A percentile compares a stretch with the other conserved stretches of the same genome.
Conservation (phyloP, 2,797 vertebrate genomes). For the Emys orbicularis region DNA sequence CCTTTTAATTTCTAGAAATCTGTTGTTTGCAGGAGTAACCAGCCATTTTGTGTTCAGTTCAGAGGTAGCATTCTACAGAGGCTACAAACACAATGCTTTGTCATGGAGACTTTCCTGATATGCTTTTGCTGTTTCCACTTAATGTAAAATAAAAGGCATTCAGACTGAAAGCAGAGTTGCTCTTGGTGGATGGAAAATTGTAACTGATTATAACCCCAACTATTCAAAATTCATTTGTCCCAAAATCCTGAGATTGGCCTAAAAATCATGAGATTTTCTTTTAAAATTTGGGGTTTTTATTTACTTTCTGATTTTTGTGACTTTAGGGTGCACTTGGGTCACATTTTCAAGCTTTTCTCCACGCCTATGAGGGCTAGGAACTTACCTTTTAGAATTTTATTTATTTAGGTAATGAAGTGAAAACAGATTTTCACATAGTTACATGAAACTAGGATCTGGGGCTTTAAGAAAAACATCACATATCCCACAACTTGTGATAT, state of each 20-base stretch:
- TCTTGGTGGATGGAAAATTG: not conserved
- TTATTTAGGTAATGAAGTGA: not conserved
- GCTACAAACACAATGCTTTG: not conserved
- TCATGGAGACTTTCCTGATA: not conserved
- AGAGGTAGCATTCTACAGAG: not conserved
- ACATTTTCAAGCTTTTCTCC: not conserved
- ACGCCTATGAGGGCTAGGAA: not conserved
- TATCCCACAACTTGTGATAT: not conserved
- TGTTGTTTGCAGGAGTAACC: not conserved
- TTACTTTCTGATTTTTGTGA: not conserved
- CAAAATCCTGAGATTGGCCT: fast-evolving
- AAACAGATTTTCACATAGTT: not conserved
- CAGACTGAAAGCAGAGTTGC: not conserved
- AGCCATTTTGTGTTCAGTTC: not conserved
- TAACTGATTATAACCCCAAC: not conserved
- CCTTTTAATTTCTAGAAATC: not conserved
- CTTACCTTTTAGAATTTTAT: not conserved
- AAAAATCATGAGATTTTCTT: not conserved
- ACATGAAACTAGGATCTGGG: not conserved
- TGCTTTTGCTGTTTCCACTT: not conserved
- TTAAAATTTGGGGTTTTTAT: not conserved
- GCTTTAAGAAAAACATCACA: not conserved
- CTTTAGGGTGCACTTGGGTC: fast-evolving
- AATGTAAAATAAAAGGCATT: constrained; percentile 3
- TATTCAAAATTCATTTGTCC: not conserved